These are phyloP conservation scores for Coenonympha arcania DNA, from an alignment of 2,888 invertebrate species.

Conservation along the genomic window DNA sequence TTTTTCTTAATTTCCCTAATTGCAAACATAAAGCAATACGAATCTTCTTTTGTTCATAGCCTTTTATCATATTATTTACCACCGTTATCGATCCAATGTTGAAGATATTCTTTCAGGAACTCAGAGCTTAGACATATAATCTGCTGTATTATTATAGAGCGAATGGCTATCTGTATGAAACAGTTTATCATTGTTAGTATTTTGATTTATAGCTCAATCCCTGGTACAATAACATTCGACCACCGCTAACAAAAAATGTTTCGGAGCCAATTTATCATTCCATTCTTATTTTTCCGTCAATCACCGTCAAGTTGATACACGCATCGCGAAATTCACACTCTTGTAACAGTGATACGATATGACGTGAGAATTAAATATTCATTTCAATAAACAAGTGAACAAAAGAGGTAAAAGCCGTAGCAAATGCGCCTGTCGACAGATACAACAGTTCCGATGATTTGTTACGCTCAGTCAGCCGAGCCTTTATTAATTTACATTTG, in stretches of 20 bases:
- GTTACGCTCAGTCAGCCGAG: conserved; percentile 23
- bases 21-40: too few species aligned
- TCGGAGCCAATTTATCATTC: conserved; percentile 4
- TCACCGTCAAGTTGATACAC: conserved; percentile 30
- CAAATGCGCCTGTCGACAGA: conserved; percentile 42
- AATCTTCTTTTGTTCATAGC: too few species aligned
- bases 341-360: conserved; percentile 32
- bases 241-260: neutral
- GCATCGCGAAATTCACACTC: conserved; percentile 20
- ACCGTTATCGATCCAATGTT: too few species aligned
- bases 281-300: conserved; percentile 26
- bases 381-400: conserved; percentile 55
- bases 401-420: conserved; percentile 42
- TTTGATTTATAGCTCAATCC: too few species aligned
- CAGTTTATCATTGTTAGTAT: too few species aligned
- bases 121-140: too few species aligned
- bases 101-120: too few species aligned
- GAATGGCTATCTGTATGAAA: too few species aligned
- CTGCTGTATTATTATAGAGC: too few species aligned
- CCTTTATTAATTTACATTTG: conserved; percentile 31
- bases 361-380: conserved; percentile 59
- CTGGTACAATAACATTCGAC: neutral
- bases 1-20: too few species aligned
- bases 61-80: too few species aligned
- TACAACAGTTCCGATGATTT: conserved; percentile 30